Conservation (phyloP, 2,113 vertebrate species). For the Antennarius striatus region DNA sequence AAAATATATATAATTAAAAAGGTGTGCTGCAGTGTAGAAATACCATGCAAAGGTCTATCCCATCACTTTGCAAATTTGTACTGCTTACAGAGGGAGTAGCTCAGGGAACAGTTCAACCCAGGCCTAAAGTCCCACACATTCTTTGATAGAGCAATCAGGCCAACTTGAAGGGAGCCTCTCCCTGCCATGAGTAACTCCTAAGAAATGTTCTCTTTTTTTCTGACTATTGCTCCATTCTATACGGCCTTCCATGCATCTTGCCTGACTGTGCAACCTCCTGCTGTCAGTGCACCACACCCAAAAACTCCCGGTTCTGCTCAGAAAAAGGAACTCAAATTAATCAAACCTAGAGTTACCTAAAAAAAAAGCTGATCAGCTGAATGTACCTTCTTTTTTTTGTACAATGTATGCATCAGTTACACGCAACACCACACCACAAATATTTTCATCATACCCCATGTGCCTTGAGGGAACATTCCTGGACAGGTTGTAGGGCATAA, state of each 20-base stretch:
- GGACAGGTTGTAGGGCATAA: constrained; percentile 7
- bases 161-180: constrained; percentile 81
- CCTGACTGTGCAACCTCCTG: constrained; percentile 16
- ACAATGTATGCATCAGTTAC: constrained; percentile 1
- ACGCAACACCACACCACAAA: neutral
- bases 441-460: neutral
- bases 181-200: constrained; percentile 79
- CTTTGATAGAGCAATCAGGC: constrained; percentile 79
- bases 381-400: neutral
- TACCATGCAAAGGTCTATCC: constrained; percentile 25
- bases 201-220: constrained; percentile 78
- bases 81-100: constrained; percentile 54
- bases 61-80: constrained; percentile 24
- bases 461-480: constrained; percentile 11
- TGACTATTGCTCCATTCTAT: constrained; percentile 45
- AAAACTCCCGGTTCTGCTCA: constrained; percentile 37
- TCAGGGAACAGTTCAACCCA: constrained; percentile 75
- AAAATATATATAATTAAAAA: constrained; percentile 22
- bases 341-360: constrained; percentile 10
- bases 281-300: constrained; percentile 17
- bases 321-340: constrained; percentile 46
- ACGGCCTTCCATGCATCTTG: constrained; percentile 42
- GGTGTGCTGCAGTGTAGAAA: constrained; percentile 16
- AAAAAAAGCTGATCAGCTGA: neutral
- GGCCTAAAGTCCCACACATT: constrained; percentile 82